Evolutionary conservation across 2,113 vertebrate species (phyloP), one percentile per base, ranked within the genome.

Genomic region (Cynocephalus volans): DNA sequence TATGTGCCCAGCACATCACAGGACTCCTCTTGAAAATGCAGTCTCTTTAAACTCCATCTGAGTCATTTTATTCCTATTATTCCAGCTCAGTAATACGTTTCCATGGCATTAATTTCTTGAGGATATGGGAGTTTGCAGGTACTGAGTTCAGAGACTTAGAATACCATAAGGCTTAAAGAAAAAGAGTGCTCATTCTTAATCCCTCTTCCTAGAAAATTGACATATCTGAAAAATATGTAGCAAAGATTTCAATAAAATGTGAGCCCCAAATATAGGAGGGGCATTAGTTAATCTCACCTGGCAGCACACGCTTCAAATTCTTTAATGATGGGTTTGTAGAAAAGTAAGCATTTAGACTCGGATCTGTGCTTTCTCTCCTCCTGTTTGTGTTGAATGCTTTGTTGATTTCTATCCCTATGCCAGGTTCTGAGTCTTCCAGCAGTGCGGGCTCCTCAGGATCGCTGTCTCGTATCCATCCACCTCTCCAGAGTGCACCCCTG

Each of bases 381-480:
- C 26, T 26, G 1, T 4, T 41, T 6, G 23, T 82, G 36, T 4
- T 23, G 6, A 60, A 56, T 73, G n/a, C n/a, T 48, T 14, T 70
- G 41, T 12, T 56, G 19, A 5, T 80, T n/a, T 77, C 0, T 97
- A 13, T 97, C 84, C 96, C 76, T 77, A 1, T 4, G 4, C 83
- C 96, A 99, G 98, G 98, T 94, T 99, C 99, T 56, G 99, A 99
- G 97, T 99, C 98, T 98, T 99, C 99, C 98, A 99, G 99, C 98
- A 99, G 99, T 0, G 98, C 98, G 45, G 99, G 99, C 92, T 99
- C 99, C 96, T 99, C 99, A 56, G 99, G 99, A 97, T 99, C 99
- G 1, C 98, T 99, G 97, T 98, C 98, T 95, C 99, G 99, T 98
- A 98, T 98, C 98, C 98, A 99, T 98, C 98, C 98, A 96, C 98